A percentile compares a stretch with the other conserved stretches of the same genome.
Conservation (phyloP, 1,140 invertebrate species). For the Teleogryllus occipitalis region DNA sequence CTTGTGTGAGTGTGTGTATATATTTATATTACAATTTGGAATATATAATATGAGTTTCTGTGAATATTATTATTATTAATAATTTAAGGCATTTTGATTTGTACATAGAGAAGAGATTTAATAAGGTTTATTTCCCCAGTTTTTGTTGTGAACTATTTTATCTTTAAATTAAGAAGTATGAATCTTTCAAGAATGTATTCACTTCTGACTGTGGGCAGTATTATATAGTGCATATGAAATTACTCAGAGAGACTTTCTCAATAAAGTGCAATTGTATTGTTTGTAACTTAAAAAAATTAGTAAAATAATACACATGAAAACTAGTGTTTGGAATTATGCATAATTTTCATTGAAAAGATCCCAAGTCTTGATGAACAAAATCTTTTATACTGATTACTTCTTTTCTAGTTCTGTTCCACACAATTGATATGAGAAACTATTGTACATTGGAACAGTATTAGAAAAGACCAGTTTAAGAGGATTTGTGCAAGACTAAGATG, state of each 20-base stretch:
- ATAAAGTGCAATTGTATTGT: too few relatives aligned
- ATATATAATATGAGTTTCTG: neutral
- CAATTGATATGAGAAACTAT: neutral
- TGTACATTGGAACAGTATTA: neutral
- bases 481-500: neutral
- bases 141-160: neutral
- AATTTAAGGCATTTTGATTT: neutral
- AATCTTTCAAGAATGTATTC: conserved; percentile 5
- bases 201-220: neutral
- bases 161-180: neutral
- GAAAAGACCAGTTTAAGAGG: neutral
- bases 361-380: neutral
- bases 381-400: neutral
- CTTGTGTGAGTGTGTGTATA: neutral
- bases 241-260: neutral
- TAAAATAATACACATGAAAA: too few relatives aligned
- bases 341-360: too few relatives aligned
- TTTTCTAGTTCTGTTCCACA: neutral
- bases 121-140: neutral
- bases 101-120: neutral
- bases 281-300: too few relatives aligned
- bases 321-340: too few relatives aligned
- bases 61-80: neutral
- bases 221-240: neutral
- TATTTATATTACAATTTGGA: neutral